phyloP scores from a whole-genome alignment of 2,888 invertebrate species.

The Teinopalpus imperialis region DNA sequence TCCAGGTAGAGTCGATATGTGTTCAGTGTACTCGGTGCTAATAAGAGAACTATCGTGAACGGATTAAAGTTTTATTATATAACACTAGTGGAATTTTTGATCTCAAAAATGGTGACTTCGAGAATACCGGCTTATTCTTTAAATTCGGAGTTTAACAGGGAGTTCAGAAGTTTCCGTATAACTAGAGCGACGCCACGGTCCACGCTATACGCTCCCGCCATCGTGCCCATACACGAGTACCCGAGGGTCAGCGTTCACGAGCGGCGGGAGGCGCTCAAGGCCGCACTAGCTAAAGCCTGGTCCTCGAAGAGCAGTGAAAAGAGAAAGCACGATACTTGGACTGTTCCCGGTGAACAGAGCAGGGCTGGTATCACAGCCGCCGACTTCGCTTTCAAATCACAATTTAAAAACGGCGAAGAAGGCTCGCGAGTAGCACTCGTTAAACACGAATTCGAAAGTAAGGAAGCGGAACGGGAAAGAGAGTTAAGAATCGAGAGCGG shows the following conservation, averaged over 20 bases:
- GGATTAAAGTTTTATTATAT: constrained; percentile 44
- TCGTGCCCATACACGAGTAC: constrained; percentile 83
- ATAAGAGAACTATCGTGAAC: constrained; percentile 62
- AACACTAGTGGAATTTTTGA: constrained; percentile 69
- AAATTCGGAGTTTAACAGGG: constrained; percentile 83
- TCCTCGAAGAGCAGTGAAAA: constrained; percentile 71
- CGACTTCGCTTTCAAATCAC: constrained; percentile 60
- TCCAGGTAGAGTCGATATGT: constrained; percentile 79
- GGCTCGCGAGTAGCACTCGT: constrained; percentile 66
- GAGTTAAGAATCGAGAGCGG: constrained; percentile 55
- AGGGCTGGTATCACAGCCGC: constrained; percentile 60
- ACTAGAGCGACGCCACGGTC: constrained; percentile 77
- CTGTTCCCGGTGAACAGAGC: constrained; percentile 63
- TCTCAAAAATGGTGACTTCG: constrained; percentile 84
- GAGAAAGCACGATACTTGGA: constrained; percentile 74
- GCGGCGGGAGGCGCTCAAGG: constrained; percentile 75
- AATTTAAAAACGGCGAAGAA: constrained; percentile 57
- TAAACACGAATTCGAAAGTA: constrained; percentile 73
- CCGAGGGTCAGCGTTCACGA: constrained; percentile 82
- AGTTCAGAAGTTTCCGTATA: constrained; percentile 82
- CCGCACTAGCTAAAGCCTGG: constrained; percentile 77
- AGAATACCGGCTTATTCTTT: constrained; percentile 84
- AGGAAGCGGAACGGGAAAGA: constrained; percentile 62
- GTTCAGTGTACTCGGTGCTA: constrained; percentile 72
- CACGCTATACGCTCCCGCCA: constrained; percentile 75